Evolutionary conservation across 2,888 invertebrate species (phyloP).

Genomic region (Drosophila mayaguana): DNA sequence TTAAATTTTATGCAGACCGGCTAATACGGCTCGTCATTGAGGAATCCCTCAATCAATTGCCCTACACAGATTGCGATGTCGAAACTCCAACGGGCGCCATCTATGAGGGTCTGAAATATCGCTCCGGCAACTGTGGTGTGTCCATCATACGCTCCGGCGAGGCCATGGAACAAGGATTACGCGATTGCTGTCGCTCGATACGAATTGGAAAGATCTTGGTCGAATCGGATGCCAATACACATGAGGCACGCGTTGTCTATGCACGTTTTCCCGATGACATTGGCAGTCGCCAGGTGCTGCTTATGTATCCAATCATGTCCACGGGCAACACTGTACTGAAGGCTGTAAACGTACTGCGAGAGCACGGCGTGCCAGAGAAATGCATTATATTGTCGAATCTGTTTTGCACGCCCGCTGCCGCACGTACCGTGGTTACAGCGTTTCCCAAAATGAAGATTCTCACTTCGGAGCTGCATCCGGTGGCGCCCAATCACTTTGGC

Average conservation of each 20-base stretch:
- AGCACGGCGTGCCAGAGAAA: slow-evolving; percentile 96
- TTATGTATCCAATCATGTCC: slow-evolving; percentile 99
- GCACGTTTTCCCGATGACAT: slow-evolving; percentile 99
- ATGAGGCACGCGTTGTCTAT: slow-evolving; percentile 98
- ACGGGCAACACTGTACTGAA: slow-evolving; percentile 98
- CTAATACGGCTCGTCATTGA: slow-evolving; percentile 98
- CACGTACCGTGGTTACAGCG: slow-evolving; percentile 92
- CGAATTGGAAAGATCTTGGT: slow-evolving; percentile 99
- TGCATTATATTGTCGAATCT: slow-evolving; percentile 98
- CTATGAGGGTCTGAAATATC: slow-evolving; percentile 97
- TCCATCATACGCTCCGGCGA: slow-evolving; percentile 97
- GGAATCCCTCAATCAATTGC: slow-evolving; percentile 96
- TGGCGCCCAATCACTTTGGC: slow-evolving; percentile 99
- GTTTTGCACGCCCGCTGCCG: slow-evolving; percentile 97
- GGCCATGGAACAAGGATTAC: slow-evolving; percentile 97
- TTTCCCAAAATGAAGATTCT: slow-evolving; percentile 97
- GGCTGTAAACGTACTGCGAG: slow-evolving; percentile 96
- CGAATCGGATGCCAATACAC: slow-evolving; percentile 97
- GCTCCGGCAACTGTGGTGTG: slow-evolving; percentile 99
- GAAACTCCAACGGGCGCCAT: slow-evolving; percentile 95
- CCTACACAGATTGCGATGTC: slow-evolving; percentile 95
- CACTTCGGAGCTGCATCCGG: slow-evolving; percentile 97
- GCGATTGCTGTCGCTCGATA: slow-evolving; percentile 99
- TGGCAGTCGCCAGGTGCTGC: slow-evolving; percentile 92
- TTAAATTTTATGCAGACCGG: slow-evolving; percentile 99